A percentile compares a stretch with the other conserved stretches of the same genome.
phyloP scores from a whole-genome alignment of 2,797 vertebrate species.

The Dallia pectoralis region DNA sequence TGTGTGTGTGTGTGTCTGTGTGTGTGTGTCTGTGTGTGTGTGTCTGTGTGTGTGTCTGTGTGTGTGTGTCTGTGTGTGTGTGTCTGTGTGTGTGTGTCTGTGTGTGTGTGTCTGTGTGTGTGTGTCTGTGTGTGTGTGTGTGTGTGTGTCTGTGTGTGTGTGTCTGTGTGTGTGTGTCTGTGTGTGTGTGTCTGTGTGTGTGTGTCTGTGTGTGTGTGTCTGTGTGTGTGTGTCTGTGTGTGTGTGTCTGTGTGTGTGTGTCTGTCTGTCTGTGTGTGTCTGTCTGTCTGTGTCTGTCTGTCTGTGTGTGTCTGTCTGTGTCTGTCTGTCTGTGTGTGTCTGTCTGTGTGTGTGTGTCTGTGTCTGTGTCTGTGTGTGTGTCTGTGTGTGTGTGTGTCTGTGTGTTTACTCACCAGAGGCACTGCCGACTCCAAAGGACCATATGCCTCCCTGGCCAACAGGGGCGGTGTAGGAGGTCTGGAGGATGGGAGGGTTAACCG shows the following conservation, averaged over 20 bases:
- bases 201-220: background rate
- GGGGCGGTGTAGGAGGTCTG: constrained; percentile 93
- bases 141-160: background rate
- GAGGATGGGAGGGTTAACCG: constrained; percentile 87
- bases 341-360: background rate
- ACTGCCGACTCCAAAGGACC: constrained; percentile 96
- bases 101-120: background rate
- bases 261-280: background rate
- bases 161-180: background rate
- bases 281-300: background rate
- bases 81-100: background rate
- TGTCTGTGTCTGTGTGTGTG: background rate
- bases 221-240: background rate
- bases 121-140: background rate
- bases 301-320: background rate
- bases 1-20: too few species aligned
- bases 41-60: background rate
- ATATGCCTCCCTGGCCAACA: constrained; percentile 96
- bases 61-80: background rate
- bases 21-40: too few species aligned
- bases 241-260: background rate
- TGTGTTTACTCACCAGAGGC: constrained; percentile 79
- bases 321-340: background rate
- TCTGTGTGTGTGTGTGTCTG: background rate
- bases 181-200: background rate